phyloP scores from a whole-genome alignment of 2,113 vertebrate genomes.

The Brachionichthys hirsutus region DNA sequence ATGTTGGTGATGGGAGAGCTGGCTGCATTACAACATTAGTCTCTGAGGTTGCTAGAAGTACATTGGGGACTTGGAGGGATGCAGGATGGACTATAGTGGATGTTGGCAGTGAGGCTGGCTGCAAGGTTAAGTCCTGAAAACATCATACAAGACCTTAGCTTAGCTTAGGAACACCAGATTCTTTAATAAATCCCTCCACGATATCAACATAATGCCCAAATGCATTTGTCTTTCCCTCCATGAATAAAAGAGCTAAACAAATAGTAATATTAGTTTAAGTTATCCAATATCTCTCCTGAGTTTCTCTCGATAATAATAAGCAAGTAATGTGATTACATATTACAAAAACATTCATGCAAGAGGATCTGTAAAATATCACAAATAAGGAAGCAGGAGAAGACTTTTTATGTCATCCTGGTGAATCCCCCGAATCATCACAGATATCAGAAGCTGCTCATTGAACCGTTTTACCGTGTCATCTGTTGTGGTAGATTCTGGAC shows the following conservation, averaged over 20 bases:
- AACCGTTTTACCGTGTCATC: slow-evolving; percentile 88
- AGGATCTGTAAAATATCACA: slow-evolving; percentile 11
- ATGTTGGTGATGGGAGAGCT: slow-evolving; percentile 96
- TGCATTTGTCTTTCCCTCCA: neutral
- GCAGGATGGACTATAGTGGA: slow-evolving; percentile 97
- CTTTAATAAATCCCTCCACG: neutral
- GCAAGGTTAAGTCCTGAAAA: slow-evolving; percentile 92
- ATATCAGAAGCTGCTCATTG: neutral
- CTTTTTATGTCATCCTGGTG: neutral
- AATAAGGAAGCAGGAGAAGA: slow-evolving; percentile 14
- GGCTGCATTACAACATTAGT: slow-evolving; percentile 98
- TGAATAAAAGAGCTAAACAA: slow-evolving; percentile 6
- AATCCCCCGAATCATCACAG: slow-evolving; percentile 1
- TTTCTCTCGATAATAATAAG: slow-evolving; percentile 4
- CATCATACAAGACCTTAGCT: slow-evolving; percentile 78
- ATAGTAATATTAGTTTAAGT: neutral
- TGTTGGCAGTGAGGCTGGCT: slow-evolving; percentile 91
- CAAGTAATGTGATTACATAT: neutral
- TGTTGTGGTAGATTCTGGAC: slow-evolving; percentile 95
- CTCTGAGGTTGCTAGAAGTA: slow-evolving; percentile 95
- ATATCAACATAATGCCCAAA: neutral
- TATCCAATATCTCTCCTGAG: neutral
- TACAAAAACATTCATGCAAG: slow-evolving; percentile 5
- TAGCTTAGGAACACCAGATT: slow-evolving; percentile 48
- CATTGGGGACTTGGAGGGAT: slow-evolving; percentile 96